Conservation (phyloP, 2,113 vertebrate genomes). For the Brienomyrus longianalis region DNA sequence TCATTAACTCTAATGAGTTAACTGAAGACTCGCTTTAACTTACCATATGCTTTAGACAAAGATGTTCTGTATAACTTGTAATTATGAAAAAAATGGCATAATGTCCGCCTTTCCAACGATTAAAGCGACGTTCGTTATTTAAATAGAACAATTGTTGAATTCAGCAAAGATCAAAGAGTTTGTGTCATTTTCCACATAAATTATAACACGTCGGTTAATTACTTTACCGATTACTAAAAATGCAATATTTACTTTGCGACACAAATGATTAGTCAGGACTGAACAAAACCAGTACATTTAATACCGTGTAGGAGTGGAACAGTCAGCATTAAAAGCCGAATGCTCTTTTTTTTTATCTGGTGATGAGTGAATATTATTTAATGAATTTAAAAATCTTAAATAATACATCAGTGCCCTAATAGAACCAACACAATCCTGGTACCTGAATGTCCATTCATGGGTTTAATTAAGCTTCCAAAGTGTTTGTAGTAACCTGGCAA, state of each 20-base stretch:
- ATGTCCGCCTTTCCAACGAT: not conserved
- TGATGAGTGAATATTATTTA: too few species aligned
- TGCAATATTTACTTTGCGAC: not conserved
- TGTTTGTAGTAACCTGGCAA: too few species aligned
- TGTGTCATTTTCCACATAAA: not conserved
- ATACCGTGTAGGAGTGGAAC: too few species aligned
- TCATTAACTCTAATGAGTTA: not conserved
- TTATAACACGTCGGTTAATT: not conserved
- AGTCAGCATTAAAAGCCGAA: too few species aligned
- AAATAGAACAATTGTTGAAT: not conserved
- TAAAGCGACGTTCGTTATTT: not conserved
- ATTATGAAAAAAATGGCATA: not conserved
- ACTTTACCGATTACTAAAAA: not conserved
- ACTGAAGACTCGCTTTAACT: not conserved
- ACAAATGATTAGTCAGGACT: not conserved
- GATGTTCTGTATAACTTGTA: not conserved
- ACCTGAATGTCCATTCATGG: too few species aligned
- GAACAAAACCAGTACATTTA: too few species aligned
- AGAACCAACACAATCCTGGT: too few species aligned
- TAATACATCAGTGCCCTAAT: too few species aligned
- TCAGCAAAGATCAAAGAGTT: not conserved
- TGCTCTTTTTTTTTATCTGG: too few species aligned
- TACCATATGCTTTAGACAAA: not conserved
- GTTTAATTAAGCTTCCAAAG: too few species aligned
- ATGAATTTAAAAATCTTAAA: too few species aligned